These are phyloP conservation scores for Oreochromis tanganicae DNA, from an alignment of 2,113 vertebrate genomes.

Conservation along the genomic window DNA sequence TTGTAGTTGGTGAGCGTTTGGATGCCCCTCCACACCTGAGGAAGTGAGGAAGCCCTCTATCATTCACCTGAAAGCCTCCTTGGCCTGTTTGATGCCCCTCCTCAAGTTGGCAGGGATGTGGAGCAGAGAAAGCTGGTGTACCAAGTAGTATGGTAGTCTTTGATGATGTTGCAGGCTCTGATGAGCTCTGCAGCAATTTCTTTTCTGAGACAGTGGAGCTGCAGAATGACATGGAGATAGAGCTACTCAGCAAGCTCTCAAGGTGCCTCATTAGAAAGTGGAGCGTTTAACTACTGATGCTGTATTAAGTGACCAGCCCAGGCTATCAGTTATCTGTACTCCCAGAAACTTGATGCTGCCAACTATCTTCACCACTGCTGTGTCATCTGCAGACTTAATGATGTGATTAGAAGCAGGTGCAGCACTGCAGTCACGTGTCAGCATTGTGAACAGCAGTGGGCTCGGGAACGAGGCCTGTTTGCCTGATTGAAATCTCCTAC, in stretches of 20 bases:
- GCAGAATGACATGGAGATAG: not conserved
- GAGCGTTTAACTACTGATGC: not conserved
- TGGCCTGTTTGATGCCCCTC: not conserved
- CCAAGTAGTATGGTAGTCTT: not conserved
- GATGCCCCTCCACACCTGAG: accelerated
- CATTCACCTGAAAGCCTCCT: not conserved
- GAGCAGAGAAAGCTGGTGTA: not conserved
- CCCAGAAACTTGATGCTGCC: not conserved
- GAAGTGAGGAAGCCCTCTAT: not conserved
- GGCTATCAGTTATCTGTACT: not conserved
- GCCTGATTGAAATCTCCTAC: accelerated
- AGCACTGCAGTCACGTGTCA: not conserved
- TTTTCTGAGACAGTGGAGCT: not conserved
- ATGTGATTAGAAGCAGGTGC: not conserved
- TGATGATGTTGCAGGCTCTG: not conserved
- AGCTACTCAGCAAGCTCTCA: not conserved
- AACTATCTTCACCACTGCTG: not conserved
- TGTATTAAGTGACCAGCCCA: not conserved
- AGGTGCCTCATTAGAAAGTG: not conserved
- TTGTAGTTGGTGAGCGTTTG: not conserved
- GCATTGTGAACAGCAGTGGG: not conserved
- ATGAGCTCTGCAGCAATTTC: not conserved
- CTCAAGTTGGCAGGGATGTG: not conserved
- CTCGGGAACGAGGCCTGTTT: not conserved
- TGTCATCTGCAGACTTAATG: not conserved